Percentiles rank a stretch among this genome's conserved stretches.
These are phyloP conservation scores for Cotesia congregata DNA, from an alignment of 2,888 invertebrate species.

Conservation along the genomic window DNA sequence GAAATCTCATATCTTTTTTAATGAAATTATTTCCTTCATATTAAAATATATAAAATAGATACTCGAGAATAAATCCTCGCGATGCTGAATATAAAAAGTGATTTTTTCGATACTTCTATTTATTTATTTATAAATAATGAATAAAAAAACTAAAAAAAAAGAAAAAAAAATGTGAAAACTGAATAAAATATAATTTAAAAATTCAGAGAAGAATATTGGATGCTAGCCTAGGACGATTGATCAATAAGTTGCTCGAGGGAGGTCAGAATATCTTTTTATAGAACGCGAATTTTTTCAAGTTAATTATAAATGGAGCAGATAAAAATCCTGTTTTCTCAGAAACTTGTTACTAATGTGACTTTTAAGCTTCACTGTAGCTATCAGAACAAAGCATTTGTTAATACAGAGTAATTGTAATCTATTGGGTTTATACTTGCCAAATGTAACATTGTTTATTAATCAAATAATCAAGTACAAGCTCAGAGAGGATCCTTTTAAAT, in stretches of 20 bases:
- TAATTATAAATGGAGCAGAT: no score
- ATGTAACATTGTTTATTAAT: no score
- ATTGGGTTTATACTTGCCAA: no score
- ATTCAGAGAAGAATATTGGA: constrained; percentile 16
- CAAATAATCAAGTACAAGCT: no score
- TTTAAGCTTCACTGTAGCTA: no score
- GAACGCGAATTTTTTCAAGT: no score
- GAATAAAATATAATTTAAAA: constrained; percentile 42
- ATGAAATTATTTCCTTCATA: neutral
- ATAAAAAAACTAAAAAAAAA: constrained; percentile 28
- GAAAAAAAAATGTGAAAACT: neutral
- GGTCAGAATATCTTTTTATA: no score
- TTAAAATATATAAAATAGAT: neutral
- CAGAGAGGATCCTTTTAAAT: no score
- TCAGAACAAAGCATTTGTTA: no score
- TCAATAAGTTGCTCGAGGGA: neutral
- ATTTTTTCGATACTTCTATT: neutral
- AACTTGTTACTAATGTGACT: no score
- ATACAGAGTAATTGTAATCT: no score
- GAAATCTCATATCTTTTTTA: constrained; percentile 2
- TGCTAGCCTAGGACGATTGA: constrained; percentile 7
- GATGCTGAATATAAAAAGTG: neutral
- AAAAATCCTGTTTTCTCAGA: no score
- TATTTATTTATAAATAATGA: constrained; percentile 21
- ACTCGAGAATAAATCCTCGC: neutral